A percentile compares a stretch with the other conserved stretches of the same genome.
phyloP scores from a whole-genome alignment of 2,888 invertebrate genomes.

The Acleris holmiana region DNA sequence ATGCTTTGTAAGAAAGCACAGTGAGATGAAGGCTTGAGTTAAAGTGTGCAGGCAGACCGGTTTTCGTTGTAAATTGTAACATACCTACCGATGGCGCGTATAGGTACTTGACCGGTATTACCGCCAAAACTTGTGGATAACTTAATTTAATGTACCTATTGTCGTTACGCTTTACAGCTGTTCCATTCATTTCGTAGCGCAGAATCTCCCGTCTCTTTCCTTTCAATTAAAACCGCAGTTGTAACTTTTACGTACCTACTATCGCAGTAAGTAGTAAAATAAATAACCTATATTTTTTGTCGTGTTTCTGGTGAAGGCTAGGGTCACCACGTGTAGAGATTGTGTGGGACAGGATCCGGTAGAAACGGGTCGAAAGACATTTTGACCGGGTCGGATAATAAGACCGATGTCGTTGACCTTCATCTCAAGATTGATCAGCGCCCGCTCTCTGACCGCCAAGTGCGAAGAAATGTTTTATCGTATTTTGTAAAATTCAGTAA shows the following conservation, averaged over 20 bases:
- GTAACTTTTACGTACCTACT: constrained; percentile 9
- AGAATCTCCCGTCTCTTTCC: constrained; percentile 15
- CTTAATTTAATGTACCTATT: constrained; percentile 33
- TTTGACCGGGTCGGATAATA: constrained; percentile 30
- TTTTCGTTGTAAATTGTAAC: constrained; percentile 72
- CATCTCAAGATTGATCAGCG: constrained; percentile 31
- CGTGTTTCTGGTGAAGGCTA: constrained; percentile 13
- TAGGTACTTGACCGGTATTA: constrained; percentile 30
- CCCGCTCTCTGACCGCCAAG: constrained; percentile 31
- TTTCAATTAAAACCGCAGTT: constrained; percentile 31
- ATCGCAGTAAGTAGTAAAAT: not conserved
- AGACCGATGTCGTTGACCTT: constrained; percentile 35
- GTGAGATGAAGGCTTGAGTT: constrained; percentile 56
- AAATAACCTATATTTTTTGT: constrained; percentile 2
- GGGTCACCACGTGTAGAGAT: constrained; percentile 35
- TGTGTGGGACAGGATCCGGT: constrained; percentile 19
- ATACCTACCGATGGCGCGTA: constrained; percentile 42
- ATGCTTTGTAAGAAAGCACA: constrained; percentile 70
- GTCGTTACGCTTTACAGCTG: constrained; percentile 37
- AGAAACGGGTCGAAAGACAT: constrained; percentile 31
- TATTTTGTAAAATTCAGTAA: not conserved
- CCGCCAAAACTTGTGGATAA: constrained; percentile 31
- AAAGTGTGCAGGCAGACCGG: constrained; percentile 70
- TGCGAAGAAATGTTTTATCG: constrained; percentile 34
- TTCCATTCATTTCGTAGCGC: constrained; percentile 35